phyloP scores from a whole-genome alignment of 2,797 vertebrate genomes.

The Kryptopterus vitreolus region DNA sequence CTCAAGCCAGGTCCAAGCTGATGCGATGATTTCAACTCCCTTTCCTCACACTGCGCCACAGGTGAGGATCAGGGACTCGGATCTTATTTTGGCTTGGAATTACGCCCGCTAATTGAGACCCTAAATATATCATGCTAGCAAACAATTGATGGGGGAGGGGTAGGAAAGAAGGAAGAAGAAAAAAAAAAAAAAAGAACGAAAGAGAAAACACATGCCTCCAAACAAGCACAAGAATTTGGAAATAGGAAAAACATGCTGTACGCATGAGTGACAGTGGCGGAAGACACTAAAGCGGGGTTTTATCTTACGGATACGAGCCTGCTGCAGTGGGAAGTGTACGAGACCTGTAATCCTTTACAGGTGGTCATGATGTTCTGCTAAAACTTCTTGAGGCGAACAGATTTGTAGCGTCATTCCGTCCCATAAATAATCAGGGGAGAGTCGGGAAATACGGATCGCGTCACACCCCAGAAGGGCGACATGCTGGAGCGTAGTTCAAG shows the following conservation, averaged over 20 bases:
- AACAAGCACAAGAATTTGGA: constrained; percentile 8
- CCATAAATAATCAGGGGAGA: constrained; percentile 13
- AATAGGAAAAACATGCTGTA: constrained; percentile 25
- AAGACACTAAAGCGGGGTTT: constrained; percentile 27
- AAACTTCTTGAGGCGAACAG: constrained; percentile 27
- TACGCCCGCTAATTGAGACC: constrained; percentile 68
- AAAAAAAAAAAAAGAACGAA: too few relatives aligned
- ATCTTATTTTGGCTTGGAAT: constrained; percentile 33
- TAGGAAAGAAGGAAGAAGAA: too few relatives aligned
- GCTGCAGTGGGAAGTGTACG: constrained; percentile 8
- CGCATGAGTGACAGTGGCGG: constrained; percentile 24
- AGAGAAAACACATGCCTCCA: neutral
- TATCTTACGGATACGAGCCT: constrained; percentile 21
- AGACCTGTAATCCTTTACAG: constrained; percentile 29
- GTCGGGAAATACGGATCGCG: neutral
- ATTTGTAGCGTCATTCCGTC: constrained; percentile 20
- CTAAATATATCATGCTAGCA: constrained; percentile 29
- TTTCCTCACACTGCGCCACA: constrained; percentile 30
- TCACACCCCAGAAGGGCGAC: too few relatives aligned
- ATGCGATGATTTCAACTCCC: constrained; percentile 29
- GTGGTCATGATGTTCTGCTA: constrained; percentile 19
- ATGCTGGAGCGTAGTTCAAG: neutral
- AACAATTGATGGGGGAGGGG: constrained; percentile 2
- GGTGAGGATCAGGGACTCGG: constrained; percentile 9
- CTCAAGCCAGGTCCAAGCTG: constrained; percentile 38